Conservation (phyloP, 1,140 invertebrate species). For the Myzus persicae region DNA sequence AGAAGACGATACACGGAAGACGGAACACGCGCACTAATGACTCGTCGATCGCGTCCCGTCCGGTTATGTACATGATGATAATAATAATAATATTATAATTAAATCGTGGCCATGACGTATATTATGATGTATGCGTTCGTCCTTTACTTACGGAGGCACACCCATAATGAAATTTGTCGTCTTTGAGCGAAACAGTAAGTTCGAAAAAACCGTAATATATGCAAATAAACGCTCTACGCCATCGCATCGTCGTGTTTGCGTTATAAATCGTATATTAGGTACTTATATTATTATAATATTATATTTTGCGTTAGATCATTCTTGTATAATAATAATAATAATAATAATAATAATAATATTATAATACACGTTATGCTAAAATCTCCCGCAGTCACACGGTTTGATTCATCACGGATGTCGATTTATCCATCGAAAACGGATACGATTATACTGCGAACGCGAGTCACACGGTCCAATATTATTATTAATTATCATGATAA, state of each 20-base stretch:
- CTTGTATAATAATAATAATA: background rate
- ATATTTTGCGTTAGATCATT: background rate
- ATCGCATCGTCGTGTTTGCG: background rate
- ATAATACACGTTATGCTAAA: background rate
- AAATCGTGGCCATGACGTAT: background rate
- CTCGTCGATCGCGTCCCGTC: background rate
- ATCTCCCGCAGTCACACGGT: background rate
- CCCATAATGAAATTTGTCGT: slow-evolving; percentile 7
- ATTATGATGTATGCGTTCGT: slow-evolving; percentile 6
- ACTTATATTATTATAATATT: background rate
- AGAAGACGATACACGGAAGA: background rate
- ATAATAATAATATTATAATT: slow-evolving; percentile 21
- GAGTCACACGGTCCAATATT: background rate
- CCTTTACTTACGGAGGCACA: background rate
- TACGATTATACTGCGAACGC: background rate
- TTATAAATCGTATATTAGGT: background rate
- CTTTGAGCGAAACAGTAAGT: background rate
- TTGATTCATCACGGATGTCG: background rate
- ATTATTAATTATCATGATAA: background rate
- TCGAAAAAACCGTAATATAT: background rate
- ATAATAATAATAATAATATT: background rate
- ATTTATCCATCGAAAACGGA: background rate
- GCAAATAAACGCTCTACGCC: background rate
- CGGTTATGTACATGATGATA: background rate
- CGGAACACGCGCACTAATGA: background rate